These are phyloP conservation scores for Acronicta aceris DNA, from an alignment of 2,888 invertebrate genomes.

Conservation along the genomic window DNA sequence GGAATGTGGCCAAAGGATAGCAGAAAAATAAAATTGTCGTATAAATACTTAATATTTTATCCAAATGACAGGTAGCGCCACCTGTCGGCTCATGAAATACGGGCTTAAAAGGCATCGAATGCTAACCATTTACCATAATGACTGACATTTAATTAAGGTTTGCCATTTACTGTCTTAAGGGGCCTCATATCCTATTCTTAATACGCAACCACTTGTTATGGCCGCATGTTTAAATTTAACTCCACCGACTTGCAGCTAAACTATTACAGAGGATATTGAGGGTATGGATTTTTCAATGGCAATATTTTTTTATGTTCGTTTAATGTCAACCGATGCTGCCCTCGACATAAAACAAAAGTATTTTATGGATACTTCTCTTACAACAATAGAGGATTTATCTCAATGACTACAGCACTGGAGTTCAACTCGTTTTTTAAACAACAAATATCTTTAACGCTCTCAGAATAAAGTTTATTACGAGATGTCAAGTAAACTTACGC, in stretches of 20 bases:
- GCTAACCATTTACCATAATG: slow-evolving; percentile 45
- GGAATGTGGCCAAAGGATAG: slow-evolving; percentile 28
- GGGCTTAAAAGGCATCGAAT: slow-evolving; percentile 29
- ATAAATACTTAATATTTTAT: slow-evolving; percentile 15
- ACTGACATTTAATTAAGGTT: slow-evolving; percentile 51
- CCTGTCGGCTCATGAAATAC: slow-evolving; percentile 42
- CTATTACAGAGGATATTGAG: slow-evolving; percentile 11
- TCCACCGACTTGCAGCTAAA: slow-evolving; percentile 9
- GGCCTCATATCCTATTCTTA: slow-evolving; percentile 41
- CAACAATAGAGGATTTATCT: slow-evolving; percentile 60
- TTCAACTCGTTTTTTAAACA: slow-evolving; percentile 34
- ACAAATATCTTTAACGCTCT: slow-evolving; percentile 58
- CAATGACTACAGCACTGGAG: slow-evolving; percentile 43
- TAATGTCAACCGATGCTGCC: slow-evolving; percentile 30
- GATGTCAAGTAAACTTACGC: slow-evolving; percentile 47
- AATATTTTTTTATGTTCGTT: slow-evolving; percentile 37
- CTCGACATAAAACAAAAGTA: slow-evolving; percentile 42
- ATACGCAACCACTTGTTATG: slow-evolving; percentile 12
- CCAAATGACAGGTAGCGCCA: slow-evolving; percentile 41
- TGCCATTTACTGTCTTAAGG: slow-evolving; percentile 39
- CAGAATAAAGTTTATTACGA: slow-evolving; percentile 62
- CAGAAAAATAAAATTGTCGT: slow-evolving; percentile 14
- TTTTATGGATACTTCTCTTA: slow-evolving; percentile 38
- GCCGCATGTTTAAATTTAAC: slow-evolving; percentile 4
- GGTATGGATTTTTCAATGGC: slow-evolving; percentile 15